Base-by-base conservation (phyloP, 2,888 invertebrate species). In the Baccha elongata region DNA sequence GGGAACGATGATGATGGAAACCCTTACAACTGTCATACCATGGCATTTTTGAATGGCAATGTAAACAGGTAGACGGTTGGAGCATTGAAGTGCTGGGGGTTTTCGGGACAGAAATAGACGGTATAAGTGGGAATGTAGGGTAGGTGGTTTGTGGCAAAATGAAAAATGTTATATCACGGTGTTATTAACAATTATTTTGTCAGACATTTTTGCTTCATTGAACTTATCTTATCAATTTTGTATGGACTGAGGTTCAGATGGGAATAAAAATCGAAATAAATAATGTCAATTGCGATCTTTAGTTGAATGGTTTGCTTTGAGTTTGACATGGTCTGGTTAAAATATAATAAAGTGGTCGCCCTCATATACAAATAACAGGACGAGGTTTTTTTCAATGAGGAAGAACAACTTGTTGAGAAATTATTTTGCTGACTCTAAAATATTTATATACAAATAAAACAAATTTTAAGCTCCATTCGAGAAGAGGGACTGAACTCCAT, bases 161-260 rank as follows among this genome's bases (percentile, higher is more conserved):
- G n/a, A 44, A 52, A 13, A 50, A 32, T 32, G 29, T 13, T 11
- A n/a, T 17, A 60, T 71, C 62, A 46, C 46, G 46, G 69, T 58
- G n/a, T 74, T 80, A 55, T 64, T 68, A 69, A 81, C 71, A 71
- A 71, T 75, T 75, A 67, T 65, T 71, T 60, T 46, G 44, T 60
- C 37, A 75, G 65, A 52, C 42, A 46, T 48, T 65, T 80, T 58
- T 69, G 65, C 69, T 67, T 46, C 19, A 46, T 40, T 58, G 10
- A 44, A 44, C 44, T 44, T 6, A 44, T 44, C 19, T 1, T 10
- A 44, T 44, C 44, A 21, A 58, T 23, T 58, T 58, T 58, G 8
- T 23, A 23, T 23, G 23, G 23, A n/a, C 29, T 6, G 8, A 1
- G 8, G 4, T 32, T 32, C 29, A 32, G 29, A 5, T 32, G 29